Evolutionary conservation across 2,888 invertebrate genomes (phyloP).

Genomic region (Cephus pygmeus): DNA sequence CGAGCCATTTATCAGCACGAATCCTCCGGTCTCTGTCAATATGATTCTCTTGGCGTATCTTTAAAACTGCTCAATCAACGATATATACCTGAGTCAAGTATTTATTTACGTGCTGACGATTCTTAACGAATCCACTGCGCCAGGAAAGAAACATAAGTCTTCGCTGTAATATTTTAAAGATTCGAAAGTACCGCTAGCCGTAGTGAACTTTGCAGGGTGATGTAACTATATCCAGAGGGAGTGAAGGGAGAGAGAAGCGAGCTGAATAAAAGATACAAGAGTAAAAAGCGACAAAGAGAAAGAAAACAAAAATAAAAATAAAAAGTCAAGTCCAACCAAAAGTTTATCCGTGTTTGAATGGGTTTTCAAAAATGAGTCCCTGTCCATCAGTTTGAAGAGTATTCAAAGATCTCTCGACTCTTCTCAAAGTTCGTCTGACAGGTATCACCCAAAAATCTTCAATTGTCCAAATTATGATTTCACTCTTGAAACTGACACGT

Average conservation of each 20-base stretch:
- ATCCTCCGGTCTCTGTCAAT: too few species aligned
- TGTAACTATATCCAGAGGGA: slow-evolving; percentile 31
- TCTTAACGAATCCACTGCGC: neutral
- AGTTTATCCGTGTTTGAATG: neutral
- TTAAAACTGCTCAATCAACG: neutral
- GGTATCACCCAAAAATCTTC: neutral
- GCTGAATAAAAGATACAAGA: slow-evolving; percentile 23
- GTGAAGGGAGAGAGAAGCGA: slow-evolving; percentile 6
- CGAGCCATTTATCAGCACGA: neutral
- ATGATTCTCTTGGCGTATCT: too few species aligned
- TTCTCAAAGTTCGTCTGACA: neutral
- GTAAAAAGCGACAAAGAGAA: too few species aligned
- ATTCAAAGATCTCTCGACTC: neutral
- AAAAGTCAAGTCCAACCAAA: neutral
- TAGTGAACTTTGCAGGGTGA: slow-evolving; percentile 34
- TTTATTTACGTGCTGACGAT: neutral
- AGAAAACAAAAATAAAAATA: neutral
- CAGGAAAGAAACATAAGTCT: neutral
- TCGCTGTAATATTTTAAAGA: neutral
- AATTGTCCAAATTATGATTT: neutral
- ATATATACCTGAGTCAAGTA: neutral
- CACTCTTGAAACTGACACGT: neutral
- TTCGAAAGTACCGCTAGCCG: slow-evolving; percentile 15
- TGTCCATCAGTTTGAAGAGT: neutral
- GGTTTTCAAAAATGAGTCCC: neutral